phyloP scores from a whole-genome alignment of 92 coral and sea anemone species.

The Umimayanthus kanabou region DNA sequence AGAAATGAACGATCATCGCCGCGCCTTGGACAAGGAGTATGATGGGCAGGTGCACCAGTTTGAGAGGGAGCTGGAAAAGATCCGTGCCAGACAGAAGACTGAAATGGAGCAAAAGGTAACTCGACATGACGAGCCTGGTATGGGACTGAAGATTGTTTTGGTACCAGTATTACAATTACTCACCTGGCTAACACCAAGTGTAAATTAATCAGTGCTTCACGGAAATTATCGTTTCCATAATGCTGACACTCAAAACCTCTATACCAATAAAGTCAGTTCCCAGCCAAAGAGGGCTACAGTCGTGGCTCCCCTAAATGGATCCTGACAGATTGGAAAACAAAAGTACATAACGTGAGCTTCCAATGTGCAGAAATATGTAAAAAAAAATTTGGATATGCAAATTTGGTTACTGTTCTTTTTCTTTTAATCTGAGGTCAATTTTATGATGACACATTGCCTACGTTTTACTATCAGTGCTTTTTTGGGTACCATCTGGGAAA shows the following conservation, averaged over 20 bases:
- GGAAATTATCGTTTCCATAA: neutral
- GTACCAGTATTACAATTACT: neutral
- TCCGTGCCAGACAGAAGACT: slow-evolving; percentile 87
- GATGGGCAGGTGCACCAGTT: slow-evolving; percentile 98
- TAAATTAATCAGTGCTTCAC: neutral
- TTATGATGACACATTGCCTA: no score
- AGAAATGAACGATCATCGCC: slow-evolving; percentile 97
- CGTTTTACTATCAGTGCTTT: no score
- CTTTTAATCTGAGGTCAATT: neutral
- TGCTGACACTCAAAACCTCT: no score
- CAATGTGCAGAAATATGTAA: neutral
- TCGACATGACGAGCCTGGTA: neutral
- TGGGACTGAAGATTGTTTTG: neutral
- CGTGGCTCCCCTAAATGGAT: neutral
- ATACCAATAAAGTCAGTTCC: no score
- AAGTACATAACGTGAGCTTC: neutral
- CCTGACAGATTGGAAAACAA: no score
- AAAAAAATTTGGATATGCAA: no score
- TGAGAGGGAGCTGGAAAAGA: slow-evolving; percentile 90
- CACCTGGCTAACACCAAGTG: neutral
- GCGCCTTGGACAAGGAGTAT: slow-evolving; percentile 88
- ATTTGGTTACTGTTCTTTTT: neutral
- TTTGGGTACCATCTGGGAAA: no score
- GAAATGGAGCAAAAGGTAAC: slow-evolving; percentile 89
- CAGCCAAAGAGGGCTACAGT: no score